Conservation (phyloP, 2,113 vertebrate species). For the Sardina pilchardus region DNA sequence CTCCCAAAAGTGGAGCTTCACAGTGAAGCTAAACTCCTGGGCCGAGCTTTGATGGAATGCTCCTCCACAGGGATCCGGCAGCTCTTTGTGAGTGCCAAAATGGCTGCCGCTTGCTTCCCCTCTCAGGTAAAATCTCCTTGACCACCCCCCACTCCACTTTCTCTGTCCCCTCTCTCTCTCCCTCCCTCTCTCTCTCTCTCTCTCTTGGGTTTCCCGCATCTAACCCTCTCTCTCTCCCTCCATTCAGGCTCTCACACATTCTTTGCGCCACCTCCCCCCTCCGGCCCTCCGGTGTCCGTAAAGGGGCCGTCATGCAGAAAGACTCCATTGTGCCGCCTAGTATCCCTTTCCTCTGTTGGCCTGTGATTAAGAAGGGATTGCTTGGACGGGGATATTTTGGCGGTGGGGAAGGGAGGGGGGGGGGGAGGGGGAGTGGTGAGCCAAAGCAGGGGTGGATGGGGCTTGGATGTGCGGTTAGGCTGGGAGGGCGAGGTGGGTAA, state of each 20-base stretch:
- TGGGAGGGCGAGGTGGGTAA: conserved; percentile 58
- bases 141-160: neutral
- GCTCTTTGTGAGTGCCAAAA: conserved; percentile 48
- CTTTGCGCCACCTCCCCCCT: conserved; percentile 58
- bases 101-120: conserved; percentile 35
- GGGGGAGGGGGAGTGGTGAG: conserved; percentile 43
- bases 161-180: neutral
- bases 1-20: neutral
- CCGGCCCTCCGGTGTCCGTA: conserved; percentile 50
- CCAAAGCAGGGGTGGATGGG: conserved; percentile 26
- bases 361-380: conserved; percentile 76
- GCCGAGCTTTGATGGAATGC: conserved; percentile 39
- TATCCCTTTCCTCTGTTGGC: conserved; percentile 70
- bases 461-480: neutral
- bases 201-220: neutral
- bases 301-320: conserved; percentile 75
- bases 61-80: conserved; percentile 24
- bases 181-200: neutral
- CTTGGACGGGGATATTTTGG: conserved; percentile 42
- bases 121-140: conserved; percentile 61
- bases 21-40: neutral
- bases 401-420: conserved; percentile 42
- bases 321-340: conserved; percentile 68
- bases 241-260: conserved; percentile 62
- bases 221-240: conserved; percentile 1